Evolutionary conservation across 2,888 invertebrate species (phyloP), one percentile per base, ranked within the genome.

Genomic region (Eutolmus rufibarbis): DNA sequence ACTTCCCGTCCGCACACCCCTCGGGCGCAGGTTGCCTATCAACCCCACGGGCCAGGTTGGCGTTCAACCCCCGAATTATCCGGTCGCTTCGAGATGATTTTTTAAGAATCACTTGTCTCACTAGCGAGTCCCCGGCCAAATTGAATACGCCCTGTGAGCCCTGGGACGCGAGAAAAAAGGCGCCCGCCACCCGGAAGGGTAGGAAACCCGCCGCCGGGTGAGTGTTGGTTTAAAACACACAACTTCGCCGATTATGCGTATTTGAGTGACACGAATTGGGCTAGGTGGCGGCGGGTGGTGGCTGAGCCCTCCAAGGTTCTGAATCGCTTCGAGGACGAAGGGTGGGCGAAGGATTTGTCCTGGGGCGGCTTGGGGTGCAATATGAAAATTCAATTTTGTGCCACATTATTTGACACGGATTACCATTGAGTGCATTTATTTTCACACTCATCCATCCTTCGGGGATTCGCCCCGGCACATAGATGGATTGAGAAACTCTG

Each of bases 341-440:
- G 79, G 51, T 23, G 81, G 81, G 57, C 28, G 40, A 57, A 34
- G 28, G 86, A 85, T 86, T 87, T 81, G 77, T 87, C 86, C 87
- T 16, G 82, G 88, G 87, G 84, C 87, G 82, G 82, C 51, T 88
- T 66, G 51, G 87, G 88, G 86, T 87, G 88, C 88, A 88, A 88
- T 92, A 92, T 92, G 91, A 92, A 91, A 91, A 92, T 91, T 92
- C 91, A 92, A 92, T 92, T 92, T 92, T 90, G 90, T 91, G 91
- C 91, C 90, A 91, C 90, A 91, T 91, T 92, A 87, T 87, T 87
- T 87, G 81, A 87, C 87, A 87, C 87, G 87, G 87, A 87, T 87
- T 87, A 87, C 43, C 86, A 77, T 74, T 86, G 86, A 77, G 86
- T 86, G 86, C 77, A 86, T 86, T 86, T 77, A 77, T 77, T 86